These are phyloP conservation scores for Pangasius krempfi DNA, from an alignment of 2,797 vertebrate genomes.

Conservation along the genomic window DNA sequence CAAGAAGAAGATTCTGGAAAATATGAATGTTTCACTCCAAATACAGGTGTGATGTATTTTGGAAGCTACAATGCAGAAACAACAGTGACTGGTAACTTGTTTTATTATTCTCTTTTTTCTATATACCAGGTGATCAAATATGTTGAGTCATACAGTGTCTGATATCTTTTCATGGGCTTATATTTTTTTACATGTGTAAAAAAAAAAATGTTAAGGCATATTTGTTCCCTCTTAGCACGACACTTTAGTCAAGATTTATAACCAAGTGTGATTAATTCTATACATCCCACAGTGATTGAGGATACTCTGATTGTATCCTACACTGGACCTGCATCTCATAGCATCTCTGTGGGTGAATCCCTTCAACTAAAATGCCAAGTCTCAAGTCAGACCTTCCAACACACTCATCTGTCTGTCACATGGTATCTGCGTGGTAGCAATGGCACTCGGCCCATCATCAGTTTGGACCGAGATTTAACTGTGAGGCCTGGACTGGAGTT, in stretches of 20 bases:
- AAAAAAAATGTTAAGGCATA: too few species aligned
- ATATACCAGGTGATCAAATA: neutral
- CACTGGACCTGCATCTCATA: conserved; percentile 56
- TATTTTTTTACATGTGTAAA: neutral
- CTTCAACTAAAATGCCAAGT: conserved; percentile 81
- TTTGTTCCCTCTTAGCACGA: neutral
- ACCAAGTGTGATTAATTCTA: neutral
- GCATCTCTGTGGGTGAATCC: conserved; percentile 70
- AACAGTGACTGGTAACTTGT: conserved; percentile 70
- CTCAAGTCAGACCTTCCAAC: conserved; percentile 83
- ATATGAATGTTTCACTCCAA: conserved; percentile 69
- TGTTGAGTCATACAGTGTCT: neutral
- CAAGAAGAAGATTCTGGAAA: conserved; percentile 66
- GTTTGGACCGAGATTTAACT: conserved; percentile 72
- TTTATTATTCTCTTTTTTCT: neutral
- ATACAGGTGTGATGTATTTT: rapidly evolving
- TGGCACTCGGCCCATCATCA: conserved; percentile 62
- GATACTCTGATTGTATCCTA: conserved; percentile 79
- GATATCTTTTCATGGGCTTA: neutral
- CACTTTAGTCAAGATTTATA: neutral
- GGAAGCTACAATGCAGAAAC: conserved; percentile 68
- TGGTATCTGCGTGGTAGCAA: conserved; percentile 77
- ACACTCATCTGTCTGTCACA: conserved; percentile 87
- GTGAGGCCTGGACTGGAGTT: conserved; percentile 69
- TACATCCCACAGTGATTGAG: conserved; percentile 78